Evolutionary conservation across 1,140 invertebrate species (phyloP).

Genomic region (Popillia japonica): DNA sequence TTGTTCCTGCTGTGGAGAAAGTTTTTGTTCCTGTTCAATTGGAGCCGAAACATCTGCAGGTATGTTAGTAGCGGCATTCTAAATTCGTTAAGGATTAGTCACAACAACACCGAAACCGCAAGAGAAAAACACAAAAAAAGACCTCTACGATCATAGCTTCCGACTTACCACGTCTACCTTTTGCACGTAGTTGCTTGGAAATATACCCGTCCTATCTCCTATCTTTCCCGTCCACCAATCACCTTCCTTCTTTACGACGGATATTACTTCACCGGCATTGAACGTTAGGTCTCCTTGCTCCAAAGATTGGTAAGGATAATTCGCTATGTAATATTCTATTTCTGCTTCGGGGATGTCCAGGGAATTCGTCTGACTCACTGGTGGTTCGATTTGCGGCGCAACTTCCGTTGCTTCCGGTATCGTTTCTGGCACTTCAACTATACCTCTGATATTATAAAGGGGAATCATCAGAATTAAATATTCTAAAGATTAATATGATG

Average conservation of each 20-base stretch:
- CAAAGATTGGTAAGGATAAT: constrained; percentile 84
- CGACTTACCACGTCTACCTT: constrained; percentile 65
- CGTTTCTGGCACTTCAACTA: constrained; percentile 78
- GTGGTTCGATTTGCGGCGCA: constrained; percentile 40
- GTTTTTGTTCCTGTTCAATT: constrained; percentile 13
- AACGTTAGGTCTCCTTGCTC: constrained; percentile 94
- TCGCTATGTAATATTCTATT: constrained; percentile 82
- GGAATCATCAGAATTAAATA: background rate
- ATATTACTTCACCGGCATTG: constrained; percentile 88
- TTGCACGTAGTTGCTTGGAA: constrained; percentile 93
- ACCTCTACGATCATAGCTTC: background rate
- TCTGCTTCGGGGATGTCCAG: constrained; percentile 54
- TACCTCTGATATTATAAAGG: constrained; percentile 61
- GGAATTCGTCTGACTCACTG: constrained; percentile 35
- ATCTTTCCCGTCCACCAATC: constrained; percentile 98
- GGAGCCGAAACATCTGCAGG: background rate
- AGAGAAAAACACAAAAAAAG: constrained; percentile 17
- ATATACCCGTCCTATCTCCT: constrained; percentile 79
- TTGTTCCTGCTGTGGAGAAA: background rate
- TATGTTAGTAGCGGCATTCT: constrained; percentile 44
- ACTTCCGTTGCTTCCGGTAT: constrained; percentile 42
- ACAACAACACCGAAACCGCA: constrained; percentile 21
- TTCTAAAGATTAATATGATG: no score
- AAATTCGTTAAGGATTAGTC: constrained; percentile 44
- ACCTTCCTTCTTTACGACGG: constrained; percentile 88